These are phyloP conservation scores for Lepidurus arcticus DNA, from an alignment of 1,140 invertebrate genomes.

Conservation along the genomic window DNA sequence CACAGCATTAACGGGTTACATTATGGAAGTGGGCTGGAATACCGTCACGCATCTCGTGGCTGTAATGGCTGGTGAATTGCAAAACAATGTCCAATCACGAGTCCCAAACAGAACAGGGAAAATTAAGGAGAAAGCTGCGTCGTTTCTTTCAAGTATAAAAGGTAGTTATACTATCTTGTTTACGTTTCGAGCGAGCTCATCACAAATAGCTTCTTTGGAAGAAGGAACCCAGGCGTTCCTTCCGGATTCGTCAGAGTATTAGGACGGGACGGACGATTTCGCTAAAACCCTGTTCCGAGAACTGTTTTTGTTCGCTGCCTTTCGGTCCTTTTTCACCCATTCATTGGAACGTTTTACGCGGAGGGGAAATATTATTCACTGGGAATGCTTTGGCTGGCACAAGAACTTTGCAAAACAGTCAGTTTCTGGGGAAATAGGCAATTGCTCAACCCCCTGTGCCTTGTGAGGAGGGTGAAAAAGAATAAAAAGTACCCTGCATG, in stretches of 20 bases:
- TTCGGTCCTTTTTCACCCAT: constrained; percentile 4
- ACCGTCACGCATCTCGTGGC: no score
- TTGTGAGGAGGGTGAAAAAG: no score
- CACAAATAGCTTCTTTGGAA: not conserved
- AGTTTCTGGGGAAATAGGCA: not conserved
- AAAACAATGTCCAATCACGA: no score
- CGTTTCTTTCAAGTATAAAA: no score
- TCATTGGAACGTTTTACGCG: not conserved
- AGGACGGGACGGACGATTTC: not conserved
- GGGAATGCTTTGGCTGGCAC: not conserved
- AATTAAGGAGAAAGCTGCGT: no score
- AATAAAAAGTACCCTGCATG: not conserved
- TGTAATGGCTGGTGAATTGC: no score
- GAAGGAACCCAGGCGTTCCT: not conserved
- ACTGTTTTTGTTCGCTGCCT: not conserved
- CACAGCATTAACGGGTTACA: no score
- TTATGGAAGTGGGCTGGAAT: no score
- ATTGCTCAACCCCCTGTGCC: constrained; percentile 7
- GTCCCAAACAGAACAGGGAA: no score
- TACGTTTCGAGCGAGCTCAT: not conserved
- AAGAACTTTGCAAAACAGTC: not conserved
- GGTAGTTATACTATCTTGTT: not conserved
- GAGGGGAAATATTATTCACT: not conserved
- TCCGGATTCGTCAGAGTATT: not conserved
- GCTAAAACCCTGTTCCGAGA: constrained; percentile 8